Evolutionary conservation across 2,797 vertebrate species (phyloP), one percentile per base, ranked within the genome.

Genomic region (Chaenodraco wilsoni): DNA sequence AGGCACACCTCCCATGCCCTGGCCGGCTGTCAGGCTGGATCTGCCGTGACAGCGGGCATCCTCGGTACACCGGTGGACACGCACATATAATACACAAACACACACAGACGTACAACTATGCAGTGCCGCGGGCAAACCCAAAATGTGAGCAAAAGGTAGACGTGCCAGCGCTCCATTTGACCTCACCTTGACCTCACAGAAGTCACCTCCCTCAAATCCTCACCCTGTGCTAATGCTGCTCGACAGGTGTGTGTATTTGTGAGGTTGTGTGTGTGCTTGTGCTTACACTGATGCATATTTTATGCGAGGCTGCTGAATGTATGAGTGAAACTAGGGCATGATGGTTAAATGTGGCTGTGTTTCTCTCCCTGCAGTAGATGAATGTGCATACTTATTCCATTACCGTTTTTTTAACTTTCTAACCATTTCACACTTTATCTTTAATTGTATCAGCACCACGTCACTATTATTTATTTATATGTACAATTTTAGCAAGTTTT

Each of bases 261-360:
- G 46, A 19, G 33, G 27, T 27, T 5, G 54, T 49, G 46, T 60
- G 68, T 1, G 37, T 19, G 45, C 10, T 16, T 61, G 78, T 43
- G 68, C 83, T 67, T 41, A 81, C 73, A 82, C 67, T 76, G 67
- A 85, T 91, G 79, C 83, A 91, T 90, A 89, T 91, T 92, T 90
- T 65, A 92, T 88, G 58, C 1, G 31, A 73, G 70, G 69, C 56
- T 84, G 89, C 76, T 50, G 76, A 88, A 82, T 76, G 75, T 81
- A 40, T 60, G 73, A 83, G 69, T 79, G 77, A 86, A 93, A 86
- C 54, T 92, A 82, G 89, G 89, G 80, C 90, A 88, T 67, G 66
- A 83, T 74, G 72, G 70, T 77, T 86, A 73, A 78, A 86, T 72
- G 61, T 72, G 70, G 62, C 56, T 70, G 76, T 64, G 82, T 87